Conservation (phyloP, 2,888 invertebrate genomes). For the Cephus pulcher region DNA sequence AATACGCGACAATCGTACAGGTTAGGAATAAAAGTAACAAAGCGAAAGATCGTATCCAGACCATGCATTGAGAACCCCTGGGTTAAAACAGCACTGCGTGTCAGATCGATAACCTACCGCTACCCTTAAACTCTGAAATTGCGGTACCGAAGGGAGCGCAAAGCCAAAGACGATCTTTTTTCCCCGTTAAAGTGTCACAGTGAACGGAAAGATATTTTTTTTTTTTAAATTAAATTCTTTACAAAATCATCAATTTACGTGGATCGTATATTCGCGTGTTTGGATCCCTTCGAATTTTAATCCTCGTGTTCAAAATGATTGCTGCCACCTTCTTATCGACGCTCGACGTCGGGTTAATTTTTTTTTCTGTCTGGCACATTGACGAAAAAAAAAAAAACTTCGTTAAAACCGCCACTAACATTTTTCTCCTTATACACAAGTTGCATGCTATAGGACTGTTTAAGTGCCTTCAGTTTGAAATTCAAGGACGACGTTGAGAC, state of each 20-base stretch:
- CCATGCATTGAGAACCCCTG: constrained; percentile 49
- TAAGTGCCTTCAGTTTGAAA: no score
- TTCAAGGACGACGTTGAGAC: neutral
- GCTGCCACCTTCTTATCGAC: neutral
- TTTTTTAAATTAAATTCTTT: neutral
- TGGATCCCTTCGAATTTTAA: neutral
- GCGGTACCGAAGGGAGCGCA: constrained; percentile 41
- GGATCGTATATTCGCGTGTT: neutral
- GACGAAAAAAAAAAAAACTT: neutral
- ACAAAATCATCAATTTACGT: neutral
- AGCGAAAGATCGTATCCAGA: neutral
- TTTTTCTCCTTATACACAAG: neutral
- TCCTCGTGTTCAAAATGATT: neutral
- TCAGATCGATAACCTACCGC: constrained; percentile 56
- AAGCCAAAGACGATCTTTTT: constrained; percentile 4
- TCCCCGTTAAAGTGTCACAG: neutral
- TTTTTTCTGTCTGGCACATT: neutral
- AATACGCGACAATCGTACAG: neutral
- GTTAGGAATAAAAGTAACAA: neutral
- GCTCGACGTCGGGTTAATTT: neutral
- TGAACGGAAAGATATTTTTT: no score
- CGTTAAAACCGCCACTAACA: no score
- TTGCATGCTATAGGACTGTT: no score
- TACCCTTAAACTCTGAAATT: constrained; percentile 56
- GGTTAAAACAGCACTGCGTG: constrained; percentile 54